These are phyloP conservation scores for Neotoma lepida DNA, from an alignment of 2,113 vertebrate species.

Conservation along the genomic window DNA sequence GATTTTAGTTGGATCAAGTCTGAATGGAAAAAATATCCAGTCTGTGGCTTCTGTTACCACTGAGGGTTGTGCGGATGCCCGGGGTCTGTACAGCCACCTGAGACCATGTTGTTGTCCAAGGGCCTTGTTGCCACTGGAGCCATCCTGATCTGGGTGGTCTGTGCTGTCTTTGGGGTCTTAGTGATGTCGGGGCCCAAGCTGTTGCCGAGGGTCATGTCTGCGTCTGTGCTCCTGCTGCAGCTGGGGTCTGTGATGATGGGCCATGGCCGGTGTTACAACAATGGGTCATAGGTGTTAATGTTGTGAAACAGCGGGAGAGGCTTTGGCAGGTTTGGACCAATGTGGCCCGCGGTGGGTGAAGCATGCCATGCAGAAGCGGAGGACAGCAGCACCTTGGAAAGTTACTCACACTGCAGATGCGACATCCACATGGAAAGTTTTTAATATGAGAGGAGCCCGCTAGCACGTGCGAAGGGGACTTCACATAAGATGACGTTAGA, in stretches of 20 bases:
- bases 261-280: background rate
- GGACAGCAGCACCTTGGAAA: no score
- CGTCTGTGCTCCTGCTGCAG: background rate
- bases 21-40: background rate
- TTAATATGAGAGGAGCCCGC: no score
- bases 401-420: no score
- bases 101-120: background rate
- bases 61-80: background rate
- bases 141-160: background rate
- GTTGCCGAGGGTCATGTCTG: no score
- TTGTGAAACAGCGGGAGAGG: no score
- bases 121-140: background rate
- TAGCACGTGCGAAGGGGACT: no score
- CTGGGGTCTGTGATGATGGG: background rate
- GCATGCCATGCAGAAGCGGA: no score
- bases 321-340: no score
- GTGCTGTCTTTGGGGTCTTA: background rate
- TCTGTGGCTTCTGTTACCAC: background rate
- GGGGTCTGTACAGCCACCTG: background rate
- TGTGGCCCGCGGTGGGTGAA: no score
- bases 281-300: no score
- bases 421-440: no score
- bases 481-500: no score
- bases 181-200: background rate
- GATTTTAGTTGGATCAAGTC: background rate